Evolutionary conservation across 2,888 invertebrate genomes (phyloP), one percentile per base, ranked within the genome.

Genomic region (Branchellion lobata): DNA sequence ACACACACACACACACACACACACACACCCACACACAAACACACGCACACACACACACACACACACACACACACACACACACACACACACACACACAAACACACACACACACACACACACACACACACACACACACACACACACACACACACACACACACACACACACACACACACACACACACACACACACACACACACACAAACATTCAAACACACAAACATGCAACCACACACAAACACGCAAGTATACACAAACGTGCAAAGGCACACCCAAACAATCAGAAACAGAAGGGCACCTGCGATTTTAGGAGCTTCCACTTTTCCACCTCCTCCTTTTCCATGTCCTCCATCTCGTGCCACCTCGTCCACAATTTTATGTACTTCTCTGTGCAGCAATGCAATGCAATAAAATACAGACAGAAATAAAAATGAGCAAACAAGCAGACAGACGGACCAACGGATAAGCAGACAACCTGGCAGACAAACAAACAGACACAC

Each of bases 271-370:
- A 57, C 61, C 3, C 14, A 57, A 5, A 57, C 61, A 18, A 8
- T 24, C 61, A n/a, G n/a, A 57, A 18, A n/a, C n/a, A 57, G n/a
- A 57, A 18, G 3, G n/a, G 21, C 14, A 57, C 61, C 24, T 77
- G 57, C 1, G 33, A 34, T 29, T 65, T 65, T 1, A 77, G 65
- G 21, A 21, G 14, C 21, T 2, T 24, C 27, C 57, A 34, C 61
- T 65, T 57, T 21, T 31, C 40, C 33, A 36, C 1, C 40, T 77
- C 77, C 34, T 77, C 77, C 36, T 40, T 77, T 29, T 77, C 77
- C 77, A 77, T 18, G 77, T 77, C 77, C 27, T 65, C 77, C 65
- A 77, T 65, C 34, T 77, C 65, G 3, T 33, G 14, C 77, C 77
- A 77, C n/a, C 27, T 29, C 34, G 2, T 77, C 65, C 14, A 57